Percentiles rank a stretch among this genome's conserved stretches.
These are phyloP conservation scores for Mamestra brassicae DNA, from an alignment of 2,888 invertebrate genomes.

Conservation along the genomic window DNA sequence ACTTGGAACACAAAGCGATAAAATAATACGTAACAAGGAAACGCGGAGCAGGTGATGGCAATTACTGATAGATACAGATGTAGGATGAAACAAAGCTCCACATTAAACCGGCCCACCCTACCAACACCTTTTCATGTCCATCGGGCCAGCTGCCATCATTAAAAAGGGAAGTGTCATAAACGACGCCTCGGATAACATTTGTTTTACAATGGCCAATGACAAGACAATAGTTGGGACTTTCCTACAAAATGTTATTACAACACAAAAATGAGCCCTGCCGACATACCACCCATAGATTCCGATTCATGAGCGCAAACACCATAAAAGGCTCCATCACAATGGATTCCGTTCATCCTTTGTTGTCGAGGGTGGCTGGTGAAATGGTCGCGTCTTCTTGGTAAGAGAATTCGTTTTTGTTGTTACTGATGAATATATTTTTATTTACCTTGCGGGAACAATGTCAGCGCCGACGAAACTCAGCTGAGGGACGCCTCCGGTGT, in stretches of 20 bases:
- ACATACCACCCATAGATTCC: slow-evolving; percentile 76
- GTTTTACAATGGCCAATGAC: slow-evolving; percentile 77
- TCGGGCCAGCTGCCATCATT: slow-evolving; percentile 81
- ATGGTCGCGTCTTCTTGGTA: slow-evolving; percentile 81
- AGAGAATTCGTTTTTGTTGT: slow-evolving; percentile 81
- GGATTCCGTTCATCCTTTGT: slow-evolving; percentile 78
- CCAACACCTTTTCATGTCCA: slow-evolving; percentile 70
- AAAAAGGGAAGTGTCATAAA: slow-evolving; percentile 82
- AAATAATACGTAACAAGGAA: slow-evolving; percentile 70
- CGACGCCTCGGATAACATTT: slow-evolving; percentile 80
- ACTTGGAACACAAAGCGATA: slow-evolving; percentile 57
- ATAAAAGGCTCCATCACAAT: slow-evolving; percentile 79
- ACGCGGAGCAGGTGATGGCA: slow-evolving; percentile 80
- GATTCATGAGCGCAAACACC: slow-evolving; percentile 75
- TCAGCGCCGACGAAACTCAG: slow-evolving; percentile 69
- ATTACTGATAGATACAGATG: slow-evolving; percentile 80
- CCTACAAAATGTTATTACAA: slow-evolving; percentile 68
- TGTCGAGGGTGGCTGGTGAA: slow-evolving; percentile 78
- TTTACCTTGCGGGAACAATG: slow-evolving; percentile 70
- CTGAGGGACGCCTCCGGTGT: slow-evolving; percentile 46
- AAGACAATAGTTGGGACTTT: slow-evolving; percentile 71
- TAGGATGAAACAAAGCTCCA: slow-evolving; percentile 67
- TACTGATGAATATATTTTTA: slow-evolving; percentile 81
- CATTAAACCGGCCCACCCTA: slow-evolving; percentile 67
- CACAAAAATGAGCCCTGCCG: slow-evolving; percentile 59